phyloP scores from a whole-genome alignment of 2,113 vertebrate genomes.

The Falco punctatus region DNA sequence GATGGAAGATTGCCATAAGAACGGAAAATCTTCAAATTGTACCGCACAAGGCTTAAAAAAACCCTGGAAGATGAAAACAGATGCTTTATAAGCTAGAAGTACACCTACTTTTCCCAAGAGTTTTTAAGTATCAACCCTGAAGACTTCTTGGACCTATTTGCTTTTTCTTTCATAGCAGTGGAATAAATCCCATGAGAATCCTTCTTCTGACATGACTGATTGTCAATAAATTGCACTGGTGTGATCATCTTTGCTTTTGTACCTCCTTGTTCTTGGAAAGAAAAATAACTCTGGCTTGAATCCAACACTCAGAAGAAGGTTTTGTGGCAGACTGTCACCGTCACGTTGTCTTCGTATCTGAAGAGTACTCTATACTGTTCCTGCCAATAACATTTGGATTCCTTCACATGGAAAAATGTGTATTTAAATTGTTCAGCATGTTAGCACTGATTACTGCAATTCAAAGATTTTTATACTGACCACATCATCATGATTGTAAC shows the following conservation, averaged over 20 bases:
- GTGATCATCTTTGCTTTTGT: not conserved
- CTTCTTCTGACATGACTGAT: not conserved
- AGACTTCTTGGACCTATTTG: not conserved
- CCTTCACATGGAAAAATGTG: accelerated
- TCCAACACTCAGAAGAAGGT: not conserved
- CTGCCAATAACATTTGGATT: not conserved
- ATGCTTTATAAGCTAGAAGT: not conserved
- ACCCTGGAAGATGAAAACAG: not conserved
- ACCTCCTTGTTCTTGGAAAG: not conserved
- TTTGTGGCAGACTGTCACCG: not conserved
- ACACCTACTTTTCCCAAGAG: not conserved
- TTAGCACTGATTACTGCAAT: not conserved
- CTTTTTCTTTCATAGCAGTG: not conserved
- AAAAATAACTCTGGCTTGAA: not conserved
- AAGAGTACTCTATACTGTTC: not conserved
- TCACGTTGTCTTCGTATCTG: not conserved
- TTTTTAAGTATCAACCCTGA: not conserved
- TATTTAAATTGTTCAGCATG: not conserved
- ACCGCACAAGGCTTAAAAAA: not conserved
- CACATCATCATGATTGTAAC: not conserved
- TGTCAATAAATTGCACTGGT: not conserved
- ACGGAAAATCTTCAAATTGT: not conserved
- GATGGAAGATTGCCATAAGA: not conserved
- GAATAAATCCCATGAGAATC: not conserved
- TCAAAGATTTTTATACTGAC: not conserved